Evolutionary conservation across 1,140 invertebrate species (phyloP).

Genomic region (Atta colombica): DNA sequence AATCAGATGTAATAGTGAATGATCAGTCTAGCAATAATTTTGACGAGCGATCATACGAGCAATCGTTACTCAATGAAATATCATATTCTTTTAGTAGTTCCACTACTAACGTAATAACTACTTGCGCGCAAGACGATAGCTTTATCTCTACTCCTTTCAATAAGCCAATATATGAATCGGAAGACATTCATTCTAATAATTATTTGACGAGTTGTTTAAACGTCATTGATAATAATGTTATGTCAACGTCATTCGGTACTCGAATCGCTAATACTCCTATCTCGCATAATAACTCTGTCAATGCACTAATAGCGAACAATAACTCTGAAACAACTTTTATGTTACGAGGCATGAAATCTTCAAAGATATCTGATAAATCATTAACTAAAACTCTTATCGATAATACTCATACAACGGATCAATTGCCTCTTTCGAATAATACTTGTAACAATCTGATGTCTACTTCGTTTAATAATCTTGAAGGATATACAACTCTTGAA

Average conservation of each 20-base stretch:
- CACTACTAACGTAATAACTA: conserved; percentile 2
- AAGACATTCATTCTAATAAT: conserved; percentile 67
- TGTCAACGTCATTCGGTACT: conserved; percentile 82
- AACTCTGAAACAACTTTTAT: conserved; percentile 54
- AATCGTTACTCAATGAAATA: conserved; percentile 59
- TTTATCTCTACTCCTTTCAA: conserved; percentile 76
- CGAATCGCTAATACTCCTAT: conserved; percentile 62
- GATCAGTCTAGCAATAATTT: conserved; percentile 51
- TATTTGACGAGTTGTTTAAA: conserved; percentile 68
- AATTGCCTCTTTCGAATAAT: conserved; percentile 73
- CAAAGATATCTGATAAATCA: conserved; percentile 55
- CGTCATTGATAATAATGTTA: conserved; percentile 77
- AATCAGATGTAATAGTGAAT: conserved; percentile 38
- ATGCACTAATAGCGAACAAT: conserved; percentile 12
- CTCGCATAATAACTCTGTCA: conserved; percentile 61
- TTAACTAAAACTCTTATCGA: conserved; percentile 38
- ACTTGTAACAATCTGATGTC: conserved; percentile 82
- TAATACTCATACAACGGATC: conserved; percentile 34
- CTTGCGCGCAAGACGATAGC: conserved; percentile 65
- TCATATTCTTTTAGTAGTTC: conserved; percentile 60
- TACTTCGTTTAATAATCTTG: conserved; percentile 82
- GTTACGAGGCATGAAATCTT: conserved; percentile 44
- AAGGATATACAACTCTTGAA: conserved; percentile 61
- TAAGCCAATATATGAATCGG: conserved; percentile 70
- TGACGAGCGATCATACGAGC: conserved; percentile 26